Percentiles rank a stretch among this genome's conserved stretches.
phyloP scores from a whole-genome alignment of 92 coral and sea anemone species.

The Siderastrea radians region DNA sequence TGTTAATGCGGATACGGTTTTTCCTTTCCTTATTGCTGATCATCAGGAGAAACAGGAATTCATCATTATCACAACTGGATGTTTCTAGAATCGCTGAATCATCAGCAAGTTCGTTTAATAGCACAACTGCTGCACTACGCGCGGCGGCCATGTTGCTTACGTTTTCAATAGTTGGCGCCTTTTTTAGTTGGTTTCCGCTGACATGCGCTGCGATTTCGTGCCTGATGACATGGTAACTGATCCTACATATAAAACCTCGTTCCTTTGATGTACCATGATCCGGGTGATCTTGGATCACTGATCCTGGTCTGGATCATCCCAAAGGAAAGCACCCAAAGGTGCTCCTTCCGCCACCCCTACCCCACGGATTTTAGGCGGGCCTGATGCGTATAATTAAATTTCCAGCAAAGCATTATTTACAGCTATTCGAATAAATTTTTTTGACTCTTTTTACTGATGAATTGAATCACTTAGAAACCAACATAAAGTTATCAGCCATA shows the following conservation, averaged over 20 bases:
- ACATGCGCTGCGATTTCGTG: slow-evolving; percentile 8
- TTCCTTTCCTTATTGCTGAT: slow-evolving; percentile 44
- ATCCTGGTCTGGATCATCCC: slow-evolving; percentile 48
- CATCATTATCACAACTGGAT: slow-evolving; percentile 17
- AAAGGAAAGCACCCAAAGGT: slow-evolving; percentile 34
- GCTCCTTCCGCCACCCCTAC: too few relatives aligned
- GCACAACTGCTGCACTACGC: slow-evolving; percentile 18
- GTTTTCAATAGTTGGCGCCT: slow-evolving; percentile 41
- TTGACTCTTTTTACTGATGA: too few relatives aligned
- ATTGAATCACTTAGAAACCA: too few relatives aligned
- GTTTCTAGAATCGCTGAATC: slow-evolving; percentile 34
- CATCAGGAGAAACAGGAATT: slow-evolving; percentile 39
- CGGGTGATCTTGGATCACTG: slow-evolving; percentile 36
- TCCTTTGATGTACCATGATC: slow-evolving; percentile 34
- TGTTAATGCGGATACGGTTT: slow-evolving; percentile 30
- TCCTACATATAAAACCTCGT: slow-evolving; percentile 6
- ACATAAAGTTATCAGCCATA: too few relatives aligned
- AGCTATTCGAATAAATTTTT: too few relatives aligned
- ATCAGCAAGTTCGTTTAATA: slow-evolving; percentile 29
- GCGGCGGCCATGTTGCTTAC: slow-evolving; percentile 24
- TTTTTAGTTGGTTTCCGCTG: neutral
- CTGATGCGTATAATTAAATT: too few relatives aligned
- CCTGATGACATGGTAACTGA: slow-evolving; percentile 57
- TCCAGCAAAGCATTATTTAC: too few relatives aligned
- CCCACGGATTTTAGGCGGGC: too few relatives aligned